phyloP scores from a whole-genome alignment of 2,797 vertebrate genomes.

The Coregonus ussuriensis region DNA sequence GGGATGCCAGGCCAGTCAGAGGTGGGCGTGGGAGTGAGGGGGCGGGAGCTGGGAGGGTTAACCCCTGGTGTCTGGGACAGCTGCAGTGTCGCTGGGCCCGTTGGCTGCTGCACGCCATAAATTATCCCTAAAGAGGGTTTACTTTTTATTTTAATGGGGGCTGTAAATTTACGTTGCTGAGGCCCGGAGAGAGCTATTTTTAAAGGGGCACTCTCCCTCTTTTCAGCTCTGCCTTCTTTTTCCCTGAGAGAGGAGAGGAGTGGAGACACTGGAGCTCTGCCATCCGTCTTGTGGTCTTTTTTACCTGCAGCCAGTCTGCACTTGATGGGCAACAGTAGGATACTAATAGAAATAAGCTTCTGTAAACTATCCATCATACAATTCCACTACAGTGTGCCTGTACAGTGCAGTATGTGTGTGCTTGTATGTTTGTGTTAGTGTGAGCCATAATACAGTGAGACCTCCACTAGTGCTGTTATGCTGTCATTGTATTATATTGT shows the following conservation, averaged over 20 bases:
- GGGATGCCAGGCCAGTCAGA: slow-evolving; percentile 51
- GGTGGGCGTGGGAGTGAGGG: slow-evolving; percentile 49
- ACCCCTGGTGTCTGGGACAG: slow-evolving; percentile 68
- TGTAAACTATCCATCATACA: not conserved
- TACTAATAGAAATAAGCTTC: slow-evolving; percentile 44
- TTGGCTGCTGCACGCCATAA: slow-evolving; percentile 71
- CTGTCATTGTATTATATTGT: not conserved
- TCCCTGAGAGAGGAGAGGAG: slow-evolving; percentile 8
- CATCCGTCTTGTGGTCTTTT: slow-evolving; percentile 49
- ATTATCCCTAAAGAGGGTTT: slow-evolving; percentile 78
- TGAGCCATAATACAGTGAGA: not conserved
- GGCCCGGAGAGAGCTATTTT: slow-evolving; percentile 62
- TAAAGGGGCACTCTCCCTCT: slow-evolving; percentile 48
- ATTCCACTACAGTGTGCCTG: not conserved
- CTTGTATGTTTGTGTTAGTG: not conserved
- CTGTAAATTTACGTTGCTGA: slow-evolving; percentile 69
- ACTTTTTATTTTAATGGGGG: slow-evolving; percentile 78
- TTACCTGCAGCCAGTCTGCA: slow-evolving; percentile 57
- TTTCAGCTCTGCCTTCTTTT: slow-evolving; percentile 29
- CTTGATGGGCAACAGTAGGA: slow-evolving; percentile 52
- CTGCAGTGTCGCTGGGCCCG: slow-evolving; percentile 63
- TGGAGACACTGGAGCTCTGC: slow-evolving; percentile 42
- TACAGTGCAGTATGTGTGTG: not conserved
- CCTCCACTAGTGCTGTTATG: not conserved
- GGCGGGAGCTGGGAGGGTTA: slow-evolving; percentile 54